Base-by-base conservation (phyloP, 1,140 invertebrate genomes). In the Drosophila neocordata region DNA sequence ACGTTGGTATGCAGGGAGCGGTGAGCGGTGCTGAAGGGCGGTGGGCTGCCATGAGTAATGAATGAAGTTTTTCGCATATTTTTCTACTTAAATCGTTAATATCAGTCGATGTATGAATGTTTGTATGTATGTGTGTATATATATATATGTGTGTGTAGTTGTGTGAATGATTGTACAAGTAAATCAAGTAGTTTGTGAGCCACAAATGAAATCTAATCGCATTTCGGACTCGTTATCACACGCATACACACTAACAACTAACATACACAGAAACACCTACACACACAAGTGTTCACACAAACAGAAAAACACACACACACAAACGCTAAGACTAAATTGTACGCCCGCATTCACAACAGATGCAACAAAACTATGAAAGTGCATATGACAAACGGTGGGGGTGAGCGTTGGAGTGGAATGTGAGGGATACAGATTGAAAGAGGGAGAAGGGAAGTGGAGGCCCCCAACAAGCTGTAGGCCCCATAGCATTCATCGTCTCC, bases 181-280 rank as follows among this genome's bases (percentile, higher is more conserved):
- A 48, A 48, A 48, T 48, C 41, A 41, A 18, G 3, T 69, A 58
- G 64, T 66, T 62, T 64, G 58, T 69, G 63, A 67, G 79, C 51
- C 79, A 66, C 74, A 73, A 75, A 78, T 82, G 75, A 82, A 85
- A 85, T 85, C 82, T 85, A 85, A 85, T 85, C 82, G 56, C 71
- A 72, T 71, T 85, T 73, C 63, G 63, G 78, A 65, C 64, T 81
- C 53, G 78, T 80, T 80, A 80, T 80, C 78, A 80, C 57, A 79
- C 56, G 37, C 70, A 73, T 70, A 66, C 69, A 77, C 20, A 24
- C 13, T 51, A 56, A 76, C 44, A 20, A 48, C 41, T 48, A 15
- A 9, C 59, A 8, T 18, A 58, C 35, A 35, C 27, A 31, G 27
- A 31, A 34, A 7, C 48, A 61, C 9, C 18, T 34, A 41, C 35